Base-by-base conservation (phyloP, 2,888 invertebrate genomes). In the Microchrysa polita region DNA sequence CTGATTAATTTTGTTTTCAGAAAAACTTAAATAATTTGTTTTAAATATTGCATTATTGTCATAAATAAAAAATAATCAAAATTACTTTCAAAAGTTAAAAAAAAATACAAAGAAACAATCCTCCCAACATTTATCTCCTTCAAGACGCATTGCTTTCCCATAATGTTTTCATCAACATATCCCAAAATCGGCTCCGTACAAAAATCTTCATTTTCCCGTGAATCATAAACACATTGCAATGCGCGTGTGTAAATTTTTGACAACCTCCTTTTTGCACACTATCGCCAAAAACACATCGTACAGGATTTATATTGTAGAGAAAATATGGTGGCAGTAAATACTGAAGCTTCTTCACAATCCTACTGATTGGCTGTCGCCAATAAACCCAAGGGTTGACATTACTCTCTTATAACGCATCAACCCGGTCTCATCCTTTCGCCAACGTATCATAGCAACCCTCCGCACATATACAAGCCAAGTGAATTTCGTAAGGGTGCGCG, bases 401-500 rank as follows among this genome's bases (percentile, higher is more conserved):
- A n/a, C n/a, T 67, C 18, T 34, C 27, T 34, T 7, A 18, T 40
- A n/a, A n/a, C n/a, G n/a, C 14, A n/a, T 61, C 22, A 44, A 65
- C 48, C 65, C 65, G 44, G 34, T 48, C 55, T 16, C 27, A 34
- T 42, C 20, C 20, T 14, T 22, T 44, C 7, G 9, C 16, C n/a
- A n/a, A 34, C 53, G 69, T 69, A 69, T 69, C 69, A 69, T 69
- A 69, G 69, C 69, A 69, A 69, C 48, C 12, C 12, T 57, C 69
- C 57, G 9, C 2, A 12, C 14, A 42, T 34, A 34, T 44, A 34
- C 48, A 48, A 48, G 42, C 69, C 57, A 5, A n/a, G 69, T 20
- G 7, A 22, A 55, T 34, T 5, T 44, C 18, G 57, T 40, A 52
- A 34, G 27, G 57, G 69, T 42, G 20, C 27, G 27, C 27, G 27